Evolutionary conservation across 2,113 vertebrate species (phyloP).

Genomic region (Hirundichthys speculiger): DNA sequence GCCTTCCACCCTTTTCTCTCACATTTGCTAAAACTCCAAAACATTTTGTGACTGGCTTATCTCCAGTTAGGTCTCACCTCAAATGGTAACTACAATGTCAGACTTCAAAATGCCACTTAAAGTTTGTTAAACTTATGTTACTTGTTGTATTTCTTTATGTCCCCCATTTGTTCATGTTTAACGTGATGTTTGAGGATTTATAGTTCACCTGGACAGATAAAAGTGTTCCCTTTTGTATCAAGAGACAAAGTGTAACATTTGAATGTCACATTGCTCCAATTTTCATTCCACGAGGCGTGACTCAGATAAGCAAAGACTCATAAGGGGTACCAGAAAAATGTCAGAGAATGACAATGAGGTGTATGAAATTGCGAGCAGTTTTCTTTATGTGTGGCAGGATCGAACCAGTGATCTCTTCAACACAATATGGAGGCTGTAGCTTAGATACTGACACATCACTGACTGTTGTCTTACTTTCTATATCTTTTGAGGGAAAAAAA

Average conservation of each 20-base stretch:
- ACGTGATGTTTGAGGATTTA: slow-evolving; percentile 29
- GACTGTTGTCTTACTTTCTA: no score
- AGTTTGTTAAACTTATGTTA: slow-evolving; percentile 30
- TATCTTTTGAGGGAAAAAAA: slow-evolving; percentile 35
- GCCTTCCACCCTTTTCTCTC: no score
- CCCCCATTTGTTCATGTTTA: slow-evolving; percentile 39
- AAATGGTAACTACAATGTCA: slow-evolving; percentile 7
- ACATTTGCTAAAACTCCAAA: neutral
- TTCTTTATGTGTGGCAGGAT: slow-evolving; percentile 54
- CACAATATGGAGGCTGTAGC: neutral
- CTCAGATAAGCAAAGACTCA: slow-evolving; percentile 56
- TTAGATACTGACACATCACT: slow-evolving; percentile 42
- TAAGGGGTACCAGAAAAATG: slow-evolving; percentile 49
- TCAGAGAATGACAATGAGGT: slow-evolving; percentile 66
- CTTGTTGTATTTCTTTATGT: slow-evolving; percentile 20
- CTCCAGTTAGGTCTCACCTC: neutral
- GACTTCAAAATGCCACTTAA: slow-evolving; percentile 16
- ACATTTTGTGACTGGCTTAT: neutral
- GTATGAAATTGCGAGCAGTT: slow-evolving; percentile 59
- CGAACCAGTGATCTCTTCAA: slow-evolving; percentile 21
- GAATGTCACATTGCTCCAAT: slow-evolving; percentile 46
- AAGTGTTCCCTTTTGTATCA: slow-evolving; percentile 17
- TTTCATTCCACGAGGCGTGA: slow-evolving; percentile 55
- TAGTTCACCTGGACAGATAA: slow-evolving; percentile 30
- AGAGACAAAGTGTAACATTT: slow-evolving; percentile 41